A percentile compares a stretch with the other conserved stretches of the same genome.
phyloP scores from a whole-genome alignment of 1,140 invertebrate species.

The Drosophila yakuba region DNA sequence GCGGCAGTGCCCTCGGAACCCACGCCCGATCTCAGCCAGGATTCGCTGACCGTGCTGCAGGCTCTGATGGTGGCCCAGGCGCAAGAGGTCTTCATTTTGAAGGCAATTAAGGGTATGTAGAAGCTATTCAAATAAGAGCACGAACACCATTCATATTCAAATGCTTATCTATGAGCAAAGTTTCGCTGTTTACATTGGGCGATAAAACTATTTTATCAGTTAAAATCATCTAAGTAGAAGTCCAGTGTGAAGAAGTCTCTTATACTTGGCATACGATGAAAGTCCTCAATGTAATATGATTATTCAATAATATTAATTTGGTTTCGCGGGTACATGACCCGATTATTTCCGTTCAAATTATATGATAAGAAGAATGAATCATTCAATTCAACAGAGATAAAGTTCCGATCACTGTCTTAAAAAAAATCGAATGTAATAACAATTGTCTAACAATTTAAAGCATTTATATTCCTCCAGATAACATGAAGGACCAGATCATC shows the following conservation, averaged over 20 bases:
- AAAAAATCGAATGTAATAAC: neutral
- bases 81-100: conserved; percentile 98
- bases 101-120: conserved; percentile 93
- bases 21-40: conserved; percentile 97
- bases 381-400: neutral
- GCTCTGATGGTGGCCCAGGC: conserved; percentile 98
- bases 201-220: conserved; percentile 6
- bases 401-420: neutral
- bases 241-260: no score
- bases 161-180: conserved; percentile 8
- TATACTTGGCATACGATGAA: no score
- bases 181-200: neutral
- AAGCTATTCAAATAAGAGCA: neutral
- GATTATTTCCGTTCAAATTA: neutral
- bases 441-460: neutral
- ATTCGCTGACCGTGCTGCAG: conserved; percentile 93
- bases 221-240: neutral
- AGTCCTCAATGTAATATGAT: neutral
- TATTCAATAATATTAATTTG: neutral
- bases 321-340: neutral
- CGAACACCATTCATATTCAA: neutral
- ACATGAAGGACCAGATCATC: conserved; percentile 96
- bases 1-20: conserved; percentile 96
- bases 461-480: conserved; percentile 87
- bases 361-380: neutral